These are phyloP conservation scores for Tricholauxania praeusta DNA, from an alignment of 2,888 invertebrate species.

Conservation along the genomic window DNA sequence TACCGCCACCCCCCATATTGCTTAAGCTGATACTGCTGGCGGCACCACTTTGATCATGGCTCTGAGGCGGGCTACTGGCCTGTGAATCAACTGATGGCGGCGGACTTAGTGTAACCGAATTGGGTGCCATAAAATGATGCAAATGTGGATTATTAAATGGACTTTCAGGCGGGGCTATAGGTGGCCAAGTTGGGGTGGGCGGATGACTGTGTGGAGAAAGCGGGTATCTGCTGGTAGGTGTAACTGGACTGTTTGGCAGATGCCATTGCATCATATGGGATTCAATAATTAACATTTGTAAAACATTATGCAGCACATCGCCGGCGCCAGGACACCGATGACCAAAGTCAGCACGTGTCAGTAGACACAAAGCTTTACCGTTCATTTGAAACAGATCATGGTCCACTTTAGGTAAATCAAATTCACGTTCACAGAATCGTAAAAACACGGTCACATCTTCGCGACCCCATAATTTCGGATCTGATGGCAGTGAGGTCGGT, in stretches of 20 bases:
- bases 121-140: constrained; percentile 78
- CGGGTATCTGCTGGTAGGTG: constrained; percentile 85
- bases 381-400: constrained; percentile 97
- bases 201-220: constrained; percentile 86
- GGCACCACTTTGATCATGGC: constrained; percentile 68
- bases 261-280: constrained; percentile 83
- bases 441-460: constrained; percentile 90
- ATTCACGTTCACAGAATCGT: constrained; percentile 92
- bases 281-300: constrained; percentile 87
- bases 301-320: constrained; percentile 92
- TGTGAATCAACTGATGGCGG: constrained; percentile 91
- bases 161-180: constrained; percentile 69
- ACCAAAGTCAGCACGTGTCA: constrained; percentile 90
- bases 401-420: constrained; percentile 90
- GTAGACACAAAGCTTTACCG: constrained; percentile 92
- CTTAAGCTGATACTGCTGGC: constrained; percentile 54
- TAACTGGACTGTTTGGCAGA: constrained; percentile 84
- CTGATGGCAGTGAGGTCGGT: constrained; percentile 84
- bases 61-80: constrained; percentile 86
- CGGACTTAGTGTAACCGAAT: constrained; percentile 91
- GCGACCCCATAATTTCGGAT: constrained; percentile 90
- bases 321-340: constrained; percentile 94
- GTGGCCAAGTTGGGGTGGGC: constrained; percentile 82
- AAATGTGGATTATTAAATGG: constrained; percentile 71
- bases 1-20: constrained; percentile 37